Evolutionary conservation across 2,888 invertebrate genomes (phyloP), one percentile per base, ranked within the genome.

Genomic region (Physocephala rufipes): DNA sequence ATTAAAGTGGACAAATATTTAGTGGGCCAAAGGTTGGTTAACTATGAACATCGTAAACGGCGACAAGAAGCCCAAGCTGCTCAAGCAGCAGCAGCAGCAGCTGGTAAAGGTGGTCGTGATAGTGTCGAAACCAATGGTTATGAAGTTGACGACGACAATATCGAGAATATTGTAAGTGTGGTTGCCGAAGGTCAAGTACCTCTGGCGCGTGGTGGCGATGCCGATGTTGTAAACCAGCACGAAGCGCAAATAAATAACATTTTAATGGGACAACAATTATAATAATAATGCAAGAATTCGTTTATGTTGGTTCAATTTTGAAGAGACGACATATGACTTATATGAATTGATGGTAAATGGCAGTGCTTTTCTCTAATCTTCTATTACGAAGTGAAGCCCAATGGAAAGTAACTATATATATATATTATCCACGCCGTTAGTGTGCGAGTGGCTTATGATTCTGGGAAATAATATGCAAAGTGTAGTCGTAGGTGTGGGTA

Each of bases 1-100:
- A 99, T 99, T 82, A 97, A 98, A 87, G 99, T 99, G 87, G 99
- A 99, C 87, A 99, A 98, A 88, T 98, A 99, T 87, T 90, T 99
- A 64, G 98, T 99, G 16, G 99, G 99, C 0, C 95, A 97, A 81
- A 89, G 97, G 77, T 89, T 99, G 76, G 98, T 99, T 36, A 99
- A 99, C 88, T 99, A 99, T 87, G 96, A 99, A 84, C 94, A 94
- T 83, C 89, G 92, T 77, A 89, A 91, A 78, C 90, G 90, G 77
- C 92, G 91, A 80, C 80, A 81, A 63, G 79, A 81, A 65, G 79
- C 80, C 65, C 82, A 82, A 2, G 82, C 82, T 0, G 74, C 82
- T 71, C 75, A 74, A 53, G 67, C 81, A 30, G 79, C 81, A 58
- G 72, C 78, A 59, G 74, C 79, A 70, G 76, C 79, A 72, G 65